These are phyloP conservation scores for Branchinecta lynchi DNA, from an alignment of 1,140 invertebrate species.

Conservation along the genomic window DNA sequence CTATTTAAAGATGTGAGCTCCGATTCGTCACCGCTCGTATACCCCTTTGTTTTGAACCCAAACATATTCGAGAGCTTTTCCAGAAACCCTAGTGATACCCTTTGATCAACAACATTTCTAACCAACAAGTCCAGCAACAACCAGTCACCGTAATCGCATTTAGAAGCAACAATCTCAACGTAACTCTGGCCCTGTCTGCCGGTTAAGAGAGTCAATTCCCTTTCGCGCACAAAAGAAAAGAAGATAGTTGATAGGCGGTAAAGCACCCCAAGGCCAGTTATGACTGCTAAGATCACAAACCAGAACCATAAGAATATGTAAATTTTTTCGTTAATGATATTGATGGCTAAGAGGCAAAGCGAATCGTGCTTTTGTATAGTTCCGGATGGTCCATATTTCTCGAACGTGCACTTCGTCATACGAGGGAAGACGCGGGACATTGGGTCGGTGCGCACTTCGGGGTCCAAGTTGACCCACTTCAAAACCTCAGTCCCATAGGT, in stretches of 20 bases:
- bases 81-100: not conserved
- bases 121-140: conserved; percentile 31
- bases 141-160: conserved; percentile 30
- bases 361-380: conserved; percentile 63
- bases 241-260: conserved; percentile 64
- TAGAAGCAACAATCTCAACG: conserved; percentile 22
- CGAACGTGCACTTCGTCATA: conserved; percentile 80
- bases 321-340: conserved; percentile 85
- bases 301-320: conserved; percentile 81
- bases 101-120: conserved; percentile 28
- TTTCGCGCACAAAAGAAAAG: conserved; percentile 19
- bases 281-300: conserved; percentile 62
- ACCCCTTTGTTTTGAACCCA: too few relatives aligned
- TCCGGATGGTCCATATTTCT: conserved; percentile 73
- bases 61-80: not conserved
- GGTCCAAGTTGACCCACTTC: conserved; percentile 62
- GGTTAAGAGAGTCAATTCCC: conserved; percentile 22
- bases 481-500: conserved; percentile 70
- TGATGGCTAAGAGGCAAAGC: conserved; percentile 67
- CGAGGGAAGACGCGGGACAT: conserved; percentile 59
- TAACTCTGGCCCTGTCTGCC: conserved; percentile 21
- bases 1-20: too few relatives aligned
- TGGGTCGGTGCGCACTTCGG: conserved; percentile 39
- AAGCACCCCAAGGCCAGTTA: conserved; percentile 56
- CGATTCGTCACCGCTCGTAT: too few relatives aligned